These are phyloP conservation scores for Euplexia lucipara DNA, from an alignment of 2,888 invertebrate species.

Conservation along the genomic window DNA sequence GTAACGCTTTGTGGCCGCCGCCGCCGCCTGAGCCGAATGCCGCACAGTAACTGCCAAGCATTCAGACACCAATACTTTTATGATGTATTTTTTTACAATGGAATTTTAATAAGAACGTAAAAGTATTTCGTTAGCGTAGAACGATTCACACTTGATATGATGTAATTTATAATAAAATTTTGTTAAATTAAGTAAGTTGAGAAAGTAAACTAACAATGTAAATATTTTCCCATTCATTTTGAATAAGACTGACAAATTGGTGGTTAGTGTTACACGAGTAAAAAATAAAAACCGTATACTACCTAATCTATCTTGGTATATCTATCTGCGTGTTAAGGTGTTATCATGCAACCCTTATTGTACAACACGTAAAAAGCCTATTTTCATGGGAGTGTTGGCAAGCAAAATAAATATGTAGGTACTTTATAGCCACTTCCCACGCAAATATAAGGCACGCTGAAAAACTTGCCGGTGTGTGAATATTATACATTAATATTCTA, in stretches of 20 bases:
- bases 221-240: conserved; percentile 6
- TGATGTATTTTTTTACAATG: conserved; percentile 23
- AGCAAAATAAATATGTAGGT: conserved; percentile 48
- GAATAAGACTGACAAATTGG: conserved; percentile 12
- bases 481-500: conserved; percentile 56
- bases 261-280: background rate
- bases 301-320: background rate
- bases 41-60: conserved; percentile 22
- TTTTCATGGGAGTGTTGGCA: conserved; percentile 57
- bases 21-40: conserved; percentile 8
- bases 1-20: conserved; percentile 55
- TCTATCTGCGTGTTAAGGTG: conserved; percentile 27
- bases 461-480: conserved; percentile 54
- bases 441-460: conserved; percentile 54
- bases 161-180: conserved; percentile 14
- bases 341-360: conserved; percentile 43
- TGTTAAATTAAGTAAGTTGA: conserved; percentile 4
- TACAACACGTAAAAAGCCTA: conserved; percentile 50
- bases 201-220: conserved; percentile 25
- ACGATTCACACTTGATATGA: conserved; percentile 14
- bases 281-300: conserved; percentile 5
- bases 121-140: conserved; percentile 25
- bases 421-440: conserved; percentile 63
- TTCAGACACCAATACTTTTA: conserved; percentile 31
- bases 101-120: conserved; percentile 35